Evolutionary conservation across 2,888 invertebrate species (phyloP).

Genomic region (Scaeva pyrastri): DNA sequence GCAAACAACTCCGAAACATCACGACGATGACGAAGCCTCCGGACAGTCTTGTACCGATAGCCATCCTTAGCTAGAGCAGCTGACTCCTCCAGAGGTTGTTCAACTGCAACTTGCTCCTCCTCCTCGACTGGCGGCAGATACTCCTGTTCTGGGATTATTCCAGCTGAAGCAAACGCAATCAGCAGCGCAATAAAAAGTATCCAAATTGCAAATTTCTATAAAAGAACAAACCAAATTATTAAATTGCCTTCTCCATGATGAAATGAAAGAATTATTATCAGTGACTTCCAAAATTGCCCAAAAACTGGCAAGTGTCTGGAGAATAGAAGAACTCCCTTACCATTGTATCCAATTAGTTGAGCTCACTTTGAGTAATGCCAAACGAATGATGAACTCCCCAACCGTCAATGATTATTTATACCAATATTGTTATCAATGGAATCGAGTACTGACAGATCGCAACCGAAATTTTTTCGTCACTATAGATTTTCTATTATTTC

Average conservation of each 20-base stretch:
- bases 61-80: slow-evolving; percentile 69
- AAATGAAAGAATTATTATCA: no score
- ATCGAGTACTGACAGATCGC: slow-evolving; percentile 18
- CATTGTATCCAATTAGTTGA: slow-evolving; percentile 60
- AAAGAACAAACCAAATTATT: slow-evolving; percentile 36
- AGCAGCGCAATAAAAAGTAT: slow-evolving; percentile 53
- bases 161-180: slow-evolving; percentile 55
- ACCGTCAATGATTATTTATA: slow-evolving; percentile 62
- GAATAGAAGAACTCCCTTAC: slow-evolving; percentile 35
- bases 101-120: slow-evolving; percentile 42
- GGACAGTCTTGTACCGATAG: slow-evolving; percentile 76
- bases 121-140: slow-evolving; percentile 54
- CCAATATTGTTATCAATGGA: slow-evolving; percentile 57
- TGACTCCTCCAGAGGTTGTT: slow-evolving; percentile 48
- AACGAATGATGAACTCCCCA: slow-evolving; percentile 64
- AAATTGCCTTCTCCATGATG: neutral
- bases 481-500: slow-evolving; percentile 12
- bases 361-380: slow-evolving; percentile 58
- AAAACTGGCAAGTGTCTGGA: no score
- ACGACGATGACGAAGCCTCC: slow-evolving; percentile 77
- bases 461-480: slow-evolving; percentile 5
- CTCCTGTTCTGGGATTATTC: slow-evolving; percentile 48
- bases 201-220: slow-evolving; percentile 64
- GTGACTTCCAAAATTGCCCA: no score
- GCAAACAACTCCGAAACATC: slow-evolving; percentile 80